Evolutionary conservation across 2,113 vertebrate species (phyloP), one percentile per base, ranked within the genome.

Genomic region (Progne subis): DNA sequence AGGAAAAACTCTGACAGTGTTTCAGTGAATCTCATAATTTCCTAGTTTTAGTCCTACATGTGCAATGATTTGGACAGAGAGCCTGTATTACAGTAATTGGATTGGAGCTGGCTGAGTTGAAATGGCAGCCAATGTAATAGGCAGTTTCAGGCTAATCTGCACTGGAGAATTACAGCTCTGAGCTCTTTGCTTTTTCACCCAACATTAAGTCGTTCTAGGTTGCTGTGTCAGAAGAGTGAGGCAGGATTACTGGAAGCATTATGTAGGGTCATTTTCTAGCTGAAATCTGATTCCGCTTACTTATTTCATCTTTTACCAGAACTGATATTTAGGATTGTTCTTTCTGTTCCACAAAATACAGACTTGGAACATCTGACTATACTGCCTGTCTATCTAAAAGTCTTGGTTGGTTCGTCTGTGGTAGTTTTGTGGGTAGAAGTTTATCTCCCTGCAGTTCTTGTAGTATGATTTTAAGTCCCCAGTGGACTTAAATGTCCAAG

Each of bases 141-240:
- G 53, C 71, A 74, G 71, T 90, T 96, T 86, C 64, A 83, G 82
- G 88, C 82, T 96, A 95, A 96, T 94, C 39, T 86, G 82, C 76
- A 50, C 2, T 67, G 79, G 67, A 79, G 85, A 94, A 79, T 91
- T 95, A 79, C 50, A 69, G 50, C 53, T 81, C 61, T 78, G 82
- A 92, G 88, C 88, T 93, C 68, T 92, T 94, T 86, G 71, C 81
- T 84, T 93, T 96, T 95, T 94, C 87, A 88, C 91, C 64, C 64
- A 77, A 24, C 55, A 9, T 72, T 88, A 91, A 74, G 21, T 83
- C 50, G 11, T 88, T 52, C 39, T 31, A 72, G 85, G 88, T 70
- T 88, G 68, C 85, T 88, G 31, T 88, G 78, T 92, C 41, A 91
- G 77, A 69, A 87, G 64, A 92, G 77, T 83, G 78, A 90, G 64